Evolutionary conservation across 1,140 invertebrate genomes (phyloP).

Genomic region (Galendromus occidentalis): DNA sequence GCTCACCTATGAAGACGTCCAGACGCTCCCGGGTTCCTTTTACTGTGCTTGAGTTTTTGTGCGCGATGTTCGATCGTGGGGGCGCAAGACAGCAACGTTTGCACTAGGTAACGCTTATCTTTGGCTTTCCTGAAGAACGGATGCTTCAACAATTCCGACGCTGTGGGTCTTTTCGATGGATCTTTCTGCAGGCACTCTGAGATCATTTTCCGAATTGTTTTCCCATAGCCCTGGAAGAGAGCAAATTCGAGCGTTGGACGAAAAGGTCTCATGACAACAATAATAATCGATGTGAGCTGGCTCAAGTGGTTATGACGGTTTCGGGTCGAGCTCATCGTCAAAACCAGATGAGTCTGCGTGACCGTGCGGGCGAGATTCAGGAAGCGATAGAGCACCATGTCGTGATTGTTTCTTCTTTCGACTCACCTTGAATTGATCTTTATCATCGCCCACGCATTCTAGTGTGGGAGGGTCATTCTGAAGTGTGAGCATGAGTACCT

Average conservation of each 20-base stretch:
- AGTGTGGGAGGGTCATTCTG: constrained; percentile 94
- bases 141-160: constrained; percentile 91
- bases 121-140: constrained; percentile 98
- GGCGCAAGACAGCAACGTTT: constrained; percentile 64
- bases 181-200: constrained; percentile 85
- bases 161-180: constrained; percentile 76
- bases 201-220: constrained; percentile 89
- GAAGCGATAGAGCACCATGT: no score
- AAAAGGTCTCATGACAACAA: not conserved
- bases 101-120: constrained; percentile 80
- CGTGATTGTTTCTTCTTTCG: no score
- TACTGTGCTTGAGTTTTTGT: constrained; percentile 41
- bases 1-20: constrained; percentile 48
- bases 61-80: constrained; percentile 68
- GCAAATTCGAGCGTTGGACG: not conserved
- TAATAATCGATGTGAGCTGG: not conserved
- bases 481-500: constrained; percentile 32
- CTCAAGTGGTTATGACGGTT: not conserved
- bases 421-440: constrained; percentile 76
- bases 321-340: no score
- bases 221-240: constrained; percentile 50
- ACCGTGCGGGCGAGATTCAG: no score
- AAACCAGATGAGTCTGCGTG: no score
- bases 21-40: constrained; percentile 60
- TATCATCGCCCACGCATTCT: constrained; percentile 83